A percentile compares a stretch with the other conserved stretches of the same genome.
Evolutionary conservation across 2,888 invertebrate species (phyloP).

Genomic region (Eulithis testata): DNA sequence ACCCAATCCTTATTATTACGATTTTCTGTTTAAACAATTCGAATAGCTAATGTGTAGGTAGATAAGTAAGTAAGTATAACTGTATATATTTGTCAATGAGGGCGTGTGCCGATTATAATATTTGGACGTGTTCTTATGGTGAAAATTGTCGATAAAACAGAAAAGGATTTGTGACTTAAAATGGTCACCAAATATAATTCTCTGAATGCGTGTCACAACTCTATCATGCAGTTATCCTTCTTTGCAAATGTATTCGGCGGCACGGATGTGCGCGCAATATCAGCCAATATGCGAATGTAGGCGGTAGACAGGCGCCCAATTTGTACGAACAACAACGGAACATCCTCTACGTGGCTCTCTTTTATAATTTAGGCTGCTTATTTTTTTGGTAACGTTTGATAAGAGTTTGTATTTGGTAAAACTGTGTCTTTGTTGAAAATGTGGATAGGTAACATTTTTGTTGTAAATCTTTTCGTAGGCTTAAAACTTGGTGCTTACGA

Average conservation of each 20-base stretch:
- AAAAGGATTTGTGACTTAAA: neutral
- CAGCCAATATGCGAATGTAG: conserved; percentile 65
- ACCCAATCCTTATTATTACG: no score
- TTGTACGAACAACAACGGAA: conserved; percentile 58
- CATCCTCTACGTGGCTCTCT: conserved; percentile 47
- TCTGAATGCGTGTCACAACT: conserved; percentile 10
- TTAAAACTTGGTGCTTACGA: no score
- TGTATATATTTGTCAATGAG: no score
- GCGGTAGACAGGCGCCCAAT: conserved; percentile 65
- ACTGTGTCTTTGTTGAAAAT: neutral
- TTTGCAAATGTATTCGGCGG: conserved; percentile 36
- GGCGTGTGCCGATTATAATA: no score
- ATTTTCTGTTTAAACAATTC: no score
- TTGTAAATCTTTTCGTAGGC: no score
- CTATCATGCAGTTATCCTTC: conserved; percentile 30
- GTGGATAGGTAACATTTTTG: no score
- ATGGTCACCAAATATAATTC: neutral
- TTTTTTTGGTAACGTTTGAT: neutral
- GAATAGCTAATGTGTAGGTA: no score
- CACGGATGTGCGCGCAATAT: conserved; percentile 56
- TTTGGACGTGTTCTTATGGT: no score
- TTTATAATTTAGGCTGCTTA: conserved; percentile 45
- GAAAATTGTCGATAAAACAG: neutral
- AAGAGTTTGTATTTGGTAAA: neutral
- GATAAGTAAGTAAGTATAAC: no score